phyloP scores from a whole-genome alignment of 2,888 invertebrate species.

The Syritta pipiens region DNA sequence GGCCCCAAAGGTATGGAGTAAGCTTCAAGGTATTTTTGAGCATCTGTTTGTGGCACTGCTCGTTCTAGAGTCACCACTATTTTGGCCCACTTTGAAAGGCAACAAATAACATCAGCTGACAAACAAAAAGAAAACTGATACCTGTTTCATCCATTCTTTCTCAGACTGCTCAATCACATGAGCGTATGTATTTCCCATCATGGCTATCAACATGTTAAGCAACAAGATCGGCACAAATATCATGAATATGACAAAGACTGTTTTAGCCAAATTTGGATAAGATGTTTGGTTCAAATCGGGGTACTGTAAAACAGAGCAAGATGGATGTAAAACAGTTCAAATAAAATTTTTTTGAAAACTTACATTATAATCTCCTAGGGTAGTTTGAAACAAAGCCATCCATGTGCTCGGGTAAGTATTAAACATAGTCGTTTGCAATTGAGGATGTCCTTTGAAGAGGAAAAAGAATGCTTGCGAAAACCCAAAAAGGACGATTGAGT shows the following conservation, averaged over 20 bases:
- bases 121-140: no score
- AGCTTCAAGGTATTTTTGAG: constrained; percentile 94
- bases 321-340: not conserved
- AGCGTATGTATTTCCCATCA: constrained; percentile 99
- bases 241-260: constrained; percentile 98
- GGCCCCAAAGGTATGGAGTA: constrained; percentile 96
- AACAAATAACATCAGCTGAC: not conserved
- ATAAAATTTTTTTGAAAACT: constrained; percentile 74
- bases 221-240: constrained; percentile 97
- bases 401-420: constrained; percentile 94
- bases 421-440: constrained; percentile 89
- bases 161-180: constrained; percentile 98
- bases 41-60: constrained; percentile 93
- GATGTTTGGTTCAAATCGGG: constrained; percentile 93
- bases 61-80: constrained; percentile 97
- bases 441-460: constrained; percentile 94
- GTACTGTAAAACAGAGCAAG: constrained; percentile 84
- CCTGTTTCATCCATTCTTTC: constrained; percentile 99
- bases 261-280: constrained; percentile 94
- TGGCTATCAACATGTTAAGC: constrained; percentile 98
- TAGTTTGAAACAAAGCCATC: constrained; percentile 99
- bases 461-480: constrained; percentile 98
- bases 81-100: constrained; percentile 93
- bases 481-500: constrained; percentile 94
- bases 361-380: constrained; percentile 98